A percentile compares a stretch with the other conserved stretches of the same genome.
phyloP scores from a whole-genome alignment of 2,113 vertebrate species.

The Prolemur simus region DNA sequence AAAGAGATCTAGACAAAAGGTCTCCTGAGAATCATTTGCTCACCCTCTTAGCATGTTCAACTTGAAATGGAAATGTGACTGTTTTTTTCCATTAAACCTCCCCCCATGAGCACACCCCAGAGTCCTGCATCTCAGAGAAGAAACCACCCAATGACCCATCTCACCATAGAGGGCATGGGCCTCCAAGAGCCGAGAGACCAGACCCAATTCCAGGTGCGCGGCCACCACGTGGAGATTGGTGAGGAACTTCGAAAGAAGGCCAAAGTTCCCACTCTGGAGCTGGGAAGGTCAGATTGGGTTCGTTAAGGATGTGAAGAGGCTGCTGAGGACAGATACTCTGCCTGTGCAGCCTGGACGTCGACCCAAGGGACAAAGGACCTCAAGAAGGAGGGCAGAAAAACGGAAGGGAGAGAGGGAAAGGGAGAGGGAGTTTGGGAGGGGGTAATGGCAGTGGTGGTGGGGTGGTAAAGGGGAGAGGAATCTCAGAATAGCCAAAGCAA shows the following conservation, averaged over 20 bases:
- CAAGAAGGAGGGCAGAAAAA: neutral
- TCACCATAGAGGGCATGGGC: slow-evolving; percentile 85
- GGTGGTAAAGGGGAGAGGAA: no score
- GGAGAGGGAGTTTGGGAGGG: neutral
- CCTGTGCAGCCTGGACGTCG: neutral
- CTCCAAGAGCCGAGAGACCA: slow-evolving; percentile 85
- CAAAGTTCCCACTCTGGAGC: slow-evolving; percentile 82
- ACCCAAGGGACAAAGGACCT: neutral
- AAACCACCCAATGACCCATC: neutral
- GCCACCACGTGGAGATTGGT: slow-evolving; percentile 86
- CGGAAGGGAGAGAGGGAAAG: neutral
- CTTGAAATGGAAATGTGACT: neutral
- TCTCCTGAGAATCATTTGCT: neutral
- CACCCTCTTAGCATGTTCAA: neutral
- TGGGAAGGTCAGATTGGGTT: slow-evolving; percentile 58
- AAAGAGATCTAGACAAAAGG: neutral
- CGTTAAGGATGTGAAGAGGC: neutral
- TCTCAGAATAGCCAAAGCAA: neutral
- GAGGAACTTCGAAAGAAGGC: slow-evolving; percentile 83
- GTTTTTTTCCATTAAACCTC: neutral
- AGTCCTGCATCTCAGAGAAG: neutral
- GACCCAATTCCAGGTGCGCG: slow-evolving; percentile 84
- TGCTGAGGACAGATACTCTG: neutral
- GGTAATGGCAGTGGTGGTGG: neutral
- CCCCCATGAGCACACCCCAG: neutral